Percentiles rank a stretch among this genome's conserved stretches.
phyloP scores from a whole-genome alignment of 2,888 invertebrate genomes.

The Parascotia fuliginaria region DNA sequence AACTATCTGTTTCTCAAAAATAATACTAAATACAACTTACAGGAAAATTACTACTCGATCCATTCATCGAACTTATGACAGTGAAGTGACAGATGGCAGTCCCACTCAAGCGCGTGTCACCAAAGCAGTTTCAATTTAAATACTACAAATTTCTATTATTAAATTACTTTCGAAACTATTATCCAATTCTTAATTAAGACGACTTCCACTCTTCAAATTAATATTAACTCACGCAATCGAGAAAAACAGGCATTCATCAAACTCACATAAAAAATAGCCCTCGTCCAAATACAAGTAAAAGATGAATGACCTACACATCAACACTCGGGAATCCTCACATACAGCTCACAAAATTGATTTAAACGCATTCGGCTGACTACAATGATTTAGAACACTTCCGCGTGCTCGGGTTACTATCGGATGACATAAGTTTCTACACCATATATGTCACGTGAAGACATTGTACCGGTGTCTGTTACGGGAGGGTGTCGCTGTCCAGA shows the following conservation, averaged over 20 bases:
- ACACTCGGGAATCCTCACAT: slow-evolving; percentile 21
- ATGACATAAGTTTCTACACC: slow-evolving; percentile 68
- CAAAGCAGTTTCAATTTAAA: too few species aligned
- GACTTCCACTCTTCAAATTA: not conserved
- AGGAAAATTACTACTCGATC: too few species aligned
- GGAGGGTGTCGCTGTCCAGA: slow-evolving; percentile 70
- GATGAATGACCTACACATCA: slow-evolving; percentile 18
- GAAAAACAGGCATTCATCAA: not conserved
- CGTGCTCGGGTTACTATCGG: slow-evolving; percentile 53
- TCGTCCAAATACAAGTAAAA: slow-evolving; percentile 4
- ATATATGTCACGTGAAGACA: slow-evolving; percentile 69
- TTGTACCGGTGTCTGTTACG: slow-evolving; percentile 68
- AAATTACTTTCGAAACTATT: not conserved
- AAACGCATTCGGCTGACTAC: slow-evolving; percentile 35
- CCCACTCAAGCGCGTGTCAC: too few species aligned
- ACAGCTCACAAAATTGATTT: slow-evolving; percentile 36
- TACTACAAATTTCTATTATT: not conserved
- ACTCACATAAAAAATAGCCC: slow-evolving; percentile 5
- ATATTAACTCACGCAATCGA: not conserved
- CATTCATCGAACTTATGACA: too few species aligned
- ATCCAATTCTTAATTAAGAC: not conserved
- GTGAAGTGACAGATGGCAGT: too few species aligned
- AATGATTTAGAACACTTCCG: slow-evolving; percentile 49
- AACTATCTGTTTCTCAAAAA: too few species aligned
- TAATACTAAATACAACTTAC: too few species aligned